Conservation (phyloP, 2,113 vertebrate genomes). For the Hippocampus zosterae region DNA sequence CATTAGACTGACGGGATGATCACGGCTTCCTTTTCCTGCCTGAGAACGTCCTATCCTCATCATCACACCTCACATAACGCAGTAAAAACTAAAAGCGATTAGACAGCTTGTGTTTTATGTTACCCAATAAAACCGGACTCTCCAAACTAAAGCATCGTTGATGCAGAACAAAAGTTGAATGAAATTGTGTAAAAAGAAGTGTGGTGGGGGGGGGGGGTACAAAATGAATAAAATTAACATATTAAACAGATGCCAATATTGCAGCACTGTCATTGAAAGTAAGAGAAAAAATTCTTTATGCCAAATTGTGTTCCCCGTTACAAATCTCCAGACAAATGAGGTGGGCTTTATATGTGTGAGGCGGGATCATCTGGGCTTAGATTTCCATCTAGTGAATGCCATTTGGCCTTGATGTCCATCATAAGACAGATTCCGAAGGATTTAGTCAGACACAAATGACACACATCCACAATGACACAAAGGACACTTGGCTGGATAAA, state of each 20-base stretch:
- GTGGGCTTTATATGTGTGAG: constrained; percentile 10
- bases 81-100: constrained; percentile 1
- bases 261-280: neutral
- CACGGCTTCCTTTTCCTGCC: constrained; percentile 23
- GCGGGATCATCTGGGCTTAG: constrained; percentile 29
- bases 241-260: neutral
- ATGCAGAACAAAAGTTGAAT: neutral
- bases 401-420: constrained; percentile 28
- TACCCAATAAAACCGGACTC: neutral
- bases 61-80: neutral
- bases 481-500: constrained; percentile 4
- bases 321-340: constrained; percentile 31
- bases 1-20: constrained; percentile 46
- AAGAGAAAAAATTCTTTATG: neutral
- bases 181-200: neutral
- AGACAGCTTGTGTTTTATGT: constrained; percentile 9
- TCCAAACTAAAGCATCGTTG: neutral
- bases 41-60: constrained; percentile 14
- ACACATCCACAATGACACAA: constrained; percentile 1
- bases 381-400: constrained; percentile 29
- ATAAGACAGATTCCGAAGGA: constrained; percentile 28
- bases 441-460: constrained; percentile 31
- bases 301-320: constrained; percentile 2
- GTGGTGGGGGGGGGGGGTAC: no score
- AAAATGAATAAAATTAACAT: neutral